A percentile compares a stretch with the other conserved stretches of the same genome.
Evolutionary conservation across 2,888 invertebrate species (phyloP).

Genomic region (Melangyna quadrimaculata): DNA sequence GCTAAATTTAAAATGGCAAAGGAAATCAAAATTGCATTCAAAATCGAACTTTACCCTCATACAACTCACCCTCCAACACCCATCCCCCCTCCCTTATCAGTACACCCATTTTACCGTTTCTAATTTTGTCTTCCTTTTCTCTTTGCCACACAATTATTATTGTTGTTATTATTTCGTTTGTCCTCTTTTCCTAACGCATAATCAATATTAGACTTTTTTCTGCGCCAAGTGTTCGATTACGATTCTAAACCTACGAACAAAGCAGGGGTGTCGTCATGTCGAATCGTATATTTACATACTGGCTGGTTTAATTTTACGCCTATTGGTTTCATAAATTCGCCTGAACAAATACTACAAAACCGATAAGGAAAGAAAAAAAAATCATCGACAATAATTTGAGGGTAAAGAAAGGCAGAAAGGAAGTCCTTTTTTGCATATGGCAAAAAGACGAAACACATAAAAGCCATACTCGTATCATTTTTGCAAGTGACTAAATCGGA

Average conservation of each 20-base stretch:
- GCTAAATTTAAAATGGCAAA: conserved; percentile 20
- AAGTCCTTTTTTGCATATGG: conserved; percentile 26
- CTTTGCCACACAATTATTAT: conserved; percentile 52
- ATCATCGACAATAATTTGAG: neutral
- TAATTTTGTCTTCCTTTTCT: conserved; percentile 25
- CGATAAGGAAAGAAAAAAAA: conserved; percentile 45
- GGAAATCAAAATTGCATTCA: neutral
- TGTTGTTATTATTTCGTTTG: conserved; percentile 36
- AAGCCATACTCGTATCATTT: conserved; percentile 5
- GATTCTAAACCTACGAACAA: neutral
- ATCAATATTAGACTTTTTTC: conserved; percentile 62
- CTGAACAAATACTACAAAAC: conserved; percentile 79
- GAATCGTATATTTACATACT: conserved; percentile 69
- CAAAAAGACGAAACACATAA: neutral
- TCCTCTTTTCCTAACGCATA: conserved; percentile 46
- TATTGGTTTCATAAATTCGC: conserved; percentile 81
- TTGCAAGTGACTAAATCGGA: conserved; percentile 50
- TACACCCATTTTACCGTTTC: neutral
- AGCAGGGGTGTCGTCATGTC: conserved; percentile 49
- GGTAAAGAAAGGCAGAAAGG: neutral
- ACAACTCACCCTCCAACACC: too few relatives aligned
- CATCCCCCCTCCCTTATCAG: neutral
- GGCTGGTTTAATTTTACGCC: conserved; percentile 81
- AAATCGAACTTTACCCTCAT: conserved; percentile 42
- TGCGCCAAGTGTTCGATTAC: conserved; percentile 48